These are phyloP conservation scores for Drosophila pullipes DNA, from an alignment of 2,888 invertebrate genomes.

Conservation along the genomic window DNA sequence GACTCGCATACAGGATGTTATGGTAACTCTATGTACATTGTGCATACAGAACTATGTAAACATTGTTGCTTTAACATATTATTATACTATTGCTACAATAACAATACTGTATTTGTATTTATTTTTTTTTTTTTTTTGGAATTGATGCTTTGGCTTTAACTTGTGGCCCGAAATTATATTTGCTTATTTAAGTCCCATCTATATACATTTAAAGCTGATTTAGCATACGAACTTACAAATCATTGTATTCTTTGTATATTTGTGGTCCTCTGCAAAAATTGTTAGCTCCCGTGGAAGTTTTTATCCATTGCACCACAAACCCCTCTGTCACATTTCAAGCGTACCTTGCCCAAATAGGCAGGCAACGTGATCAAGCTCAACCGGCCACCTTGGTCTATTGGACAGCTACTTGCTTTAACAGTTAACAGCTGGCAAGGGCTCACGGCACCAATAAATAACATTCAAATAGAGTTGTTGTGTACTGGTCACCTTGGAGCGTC, in stretches of 20 bases:
- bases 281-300: not conserved
- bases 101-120: not conserved
- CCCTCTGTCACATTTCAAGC: not conserved
- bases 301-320: not conserved
- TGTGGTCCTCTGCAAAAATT: not conserved
- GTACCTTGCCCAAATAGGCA: not conserved
- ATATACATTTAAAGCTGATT: constrained; percentile 31
- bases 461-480: not conserved
- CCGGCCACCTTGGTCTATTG: not conserved
- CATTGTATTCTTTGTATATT: not conserved
- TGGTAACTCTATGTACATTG: too few relatives aligned
- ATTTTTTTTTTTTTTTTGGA: not conserved
- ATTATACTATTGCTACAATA: too few relatives aligned
- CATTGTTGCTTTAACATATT: too few relatives aligned
- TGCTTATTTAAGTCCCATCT: not conserved
- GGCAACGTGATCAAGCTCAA: not conserved
- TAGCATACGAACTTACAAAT: not conserved
- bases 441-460: not conserved
- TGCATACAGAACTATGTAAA: too few relatives aligned
- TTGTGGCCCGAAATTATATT: not conserved
- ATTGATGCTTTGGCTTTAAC: not conserved
- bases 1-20: too few relatives aligned
- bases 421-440: constrained; percentile 10
- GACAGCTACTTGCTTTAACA: constrained; percentile 5
- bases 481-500: not conserved